Evolutionary conservation across 2,113 vertebrate genomes (phyloP).

Genomic region (Sorex fumeus): DNA sequence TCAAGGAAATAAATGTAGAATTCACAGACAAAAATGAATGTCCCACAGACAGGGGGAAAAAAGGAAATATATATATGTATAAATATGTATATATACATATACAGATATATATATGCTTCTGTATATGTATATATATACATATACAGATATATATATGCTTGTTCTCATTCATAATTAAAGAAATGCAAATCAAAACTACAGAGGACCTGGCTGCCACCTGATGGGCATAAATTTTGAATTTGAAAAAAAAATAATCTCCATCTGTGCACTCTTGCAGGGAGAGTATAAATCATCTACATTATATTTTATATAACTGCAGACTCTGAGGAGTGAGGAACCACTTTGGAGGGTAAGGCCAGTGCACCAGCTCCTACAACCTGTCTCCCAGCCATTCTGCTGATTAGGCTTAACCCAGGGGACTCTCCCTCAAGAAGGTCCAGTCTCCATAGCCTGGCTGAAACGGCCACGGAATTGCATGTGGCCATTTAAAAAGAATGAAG

Average conservation of each 20-base stretch:
- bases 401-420: neutral
- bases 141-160: too few species aligned
- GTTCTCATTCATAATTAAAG: neutral
- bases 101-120: too few species aligned
- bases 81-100: too few species aligned
- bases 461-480: neutral
- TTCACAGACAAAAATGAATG: neutral
- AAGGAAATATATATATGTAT: neutral
- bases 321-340: too few species aligned
- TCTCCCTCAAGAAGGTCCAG: neutral
- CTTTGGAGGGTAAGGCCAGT: too few species aligned
- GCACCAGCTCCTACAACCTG: neutral
- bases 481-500: neutral
- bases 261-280: accelerated
- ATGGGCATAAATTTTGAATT: slow-evolving; percentile 10
- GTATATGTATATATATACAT: neutral
- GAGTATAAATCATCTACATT: too few species aligned
- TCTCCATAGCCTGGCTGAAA: neutral
- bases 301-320: too few species aligned
- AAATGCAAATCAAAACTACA: neutral
- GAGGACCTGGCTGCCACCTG: neutral
- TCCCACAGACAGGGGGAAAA: neutral
- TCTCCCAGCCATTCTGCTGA: neutral
- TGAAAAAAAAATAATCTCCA: neutral
- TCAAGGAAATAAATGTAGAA: neutral